Base-by-base conservation (phyloP, 1,140 invertebrate species). In the Agraylea sexmaculata region DNA sequence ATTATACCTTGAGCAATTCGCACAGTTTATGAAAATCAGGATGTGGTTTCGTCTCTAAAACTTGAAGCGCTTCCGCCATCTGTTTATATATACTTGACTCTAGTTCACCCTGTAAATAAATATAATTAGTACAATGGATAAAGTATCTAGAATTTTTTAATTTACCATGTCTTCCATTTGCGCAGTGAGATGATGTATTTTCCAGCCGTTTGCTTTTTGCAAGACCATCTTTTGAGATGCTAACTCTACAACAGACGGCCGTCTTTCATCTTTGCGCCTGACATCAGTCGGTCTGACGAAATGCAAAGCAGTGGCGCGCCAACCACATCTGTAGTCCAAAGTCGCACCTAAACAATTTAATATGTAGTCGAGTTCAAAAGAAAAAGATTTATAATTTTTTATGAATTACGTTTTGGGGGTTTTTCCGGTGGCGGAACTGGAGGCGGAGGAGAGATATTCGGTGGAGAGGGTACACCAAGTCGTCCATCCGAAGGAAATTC, bases 121-220 rank as follows among this genome's bases (percentile, higher is more conserved):
- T 25, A 6, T 6, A 6, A n/a, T 25, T n/a, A n/a, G n/a, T n/a
- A n/a, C n/a, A n/a, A n/a, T n/a, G n/a, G n/a, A n/a, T n/a, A n/a
- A n/a, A n/a, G n/a, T n/a, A n/a, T n/a, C n/a, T n/a, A n/a, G n/a
- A n/a, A n/a, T n/a, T n/a, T n/a, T n/a, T n/a, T n/a, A n/a, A n/a
- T n/a, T 64, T 59, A 91, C 88, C 64, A 94, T 62, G 62, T 92
- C 86, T 53, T 94, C 87, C 76, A 95, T 83, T 70, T 94, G 89
- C 18, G 87, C 78, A 11, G 78, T 83, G 34, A 95, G 70, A 66
- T 94, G 87, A 69, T 89, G 80, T 19, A 95, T 71, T 68, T 95
- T 95, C 91, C 91, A 97, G 8, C 90, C 91, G 56, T 87, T 85
- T n/a, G 88, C 73, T 64, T 86, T 90, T 50, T 89, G 80, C 42